Evolutionary conservation across 2,113 vertebrate genomes (phyloP).

Genomic region (Melanocharis versteri): DNA sequence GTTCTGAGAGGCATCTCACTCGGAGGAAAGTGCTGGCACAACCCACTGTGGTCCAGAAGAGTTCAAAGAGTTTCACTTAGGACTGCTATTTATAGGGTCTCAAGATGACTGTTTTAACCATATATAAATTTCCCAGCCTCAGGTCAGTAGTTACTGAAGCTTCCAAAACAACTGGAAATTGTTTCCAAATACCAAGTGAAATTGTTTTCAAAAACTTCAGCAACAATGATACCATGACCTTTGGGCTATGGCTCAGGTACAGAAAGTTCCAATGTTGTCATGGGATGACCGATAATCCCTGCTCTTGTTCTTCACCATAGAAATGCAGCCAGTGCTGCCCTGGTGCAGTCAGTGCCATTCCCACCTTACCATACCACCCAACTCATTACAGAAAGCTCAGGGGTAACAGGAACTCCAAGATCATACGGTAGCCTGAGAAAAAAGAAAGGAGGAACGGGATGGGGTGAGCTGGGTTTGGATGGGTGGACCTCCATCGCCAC

Average conservation of each 20-base stretch:
- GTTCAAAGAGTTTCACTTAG: neutral
- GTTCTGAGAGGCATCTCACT: neutral
- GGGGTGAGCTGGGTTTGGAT: too few relatives aligned
- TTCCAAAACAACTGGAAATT: neutral
- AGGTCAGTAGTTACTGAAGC: neutral
- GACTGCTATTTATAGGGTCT: neutral
- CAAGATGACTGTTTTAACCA: neutral
- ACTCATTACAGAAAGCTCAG: neutral
- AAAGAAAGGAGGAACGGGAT: neutral
- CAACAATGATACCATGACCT: neutral
- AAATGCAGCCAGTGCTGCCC: neutral
- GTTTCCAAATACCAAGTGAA: neutral
- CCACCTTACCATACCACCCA: neutral
- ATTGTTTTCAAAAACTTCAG: neutral
- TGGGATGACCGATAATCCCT: too few relatives aligned
- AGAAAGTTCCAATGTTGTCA: neutral
- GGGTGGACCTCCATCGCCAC: rapidly evolving
- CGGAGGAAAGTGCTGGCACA: neutral
- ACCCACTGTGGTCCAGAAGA: neutral
- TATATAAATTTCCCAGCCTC: neutral
- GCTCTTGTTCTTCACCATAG: neutral
- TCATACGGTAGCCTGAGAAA: neutral
- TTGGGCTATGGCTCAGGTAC: neutral
- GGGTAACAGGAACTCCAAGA: neutral
- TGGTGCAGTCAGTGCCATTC: neutral